These are phyloP conservation scores for Struthidea cinerea DNA, from an alignment of 2,113 vertebrate genomes.

Conservation along the genomic window DNA sequence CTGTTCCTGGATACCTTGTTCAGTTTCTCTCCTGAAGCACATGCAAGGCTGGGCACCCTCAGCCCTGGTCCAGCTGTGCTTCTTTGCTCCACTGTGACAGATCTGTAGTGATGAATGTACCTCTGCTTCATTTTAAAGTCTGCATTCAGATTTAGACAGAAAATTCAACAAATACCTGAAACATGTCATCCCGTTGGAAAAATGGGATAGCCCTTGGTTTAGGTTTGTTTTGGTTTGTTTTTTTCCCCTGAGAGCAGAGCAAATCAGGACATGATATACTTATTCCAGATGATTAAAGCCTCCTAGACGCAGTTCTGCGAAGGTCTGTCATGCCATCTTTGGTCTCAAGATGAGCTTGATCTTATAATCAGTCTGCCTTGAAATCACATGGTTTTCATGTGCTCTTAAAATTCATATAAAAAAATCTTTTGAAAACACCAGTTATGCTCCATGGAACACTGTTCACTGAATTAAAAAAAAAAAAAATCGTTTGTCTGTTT, in stretches of 20 bases:
- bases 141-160: not conserved
- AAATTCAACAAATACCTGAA: not conserved
- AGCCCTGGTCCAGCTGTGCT: no score
- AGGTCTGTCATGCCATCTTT: not conserved
- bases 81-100: fast-evolving
- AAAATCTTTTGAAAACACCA: not conserved
- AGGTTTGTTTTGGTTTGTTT: not conserved
- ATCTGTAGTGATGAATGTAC: not conserved
- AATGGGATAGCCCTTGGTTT: not conserved
- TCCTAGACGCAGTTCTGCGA: not conserved
- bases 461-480: not conserved
- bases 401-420: not conserved
- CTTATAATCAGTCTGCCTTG: not conserved
- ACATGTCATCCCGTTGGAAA: fast-evolving
- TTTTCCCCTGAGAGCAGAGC: not conserved
- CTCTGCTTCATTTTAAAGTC: not conserved
- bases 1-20: fast-evolving
- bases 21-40: not conserved
- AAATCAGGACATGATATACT: not conserved
- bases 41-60: fast-evolving
- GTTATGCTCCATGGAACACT: not conserved
- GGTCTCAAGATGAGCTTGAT: not conserved
- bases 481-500: not conserved
- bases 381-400: not conserved
- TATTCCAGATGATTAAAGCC: not conserved